Conservation (phyloP, 2,888 invertebrate genomes). For the Drosophila monieri region DNA sequence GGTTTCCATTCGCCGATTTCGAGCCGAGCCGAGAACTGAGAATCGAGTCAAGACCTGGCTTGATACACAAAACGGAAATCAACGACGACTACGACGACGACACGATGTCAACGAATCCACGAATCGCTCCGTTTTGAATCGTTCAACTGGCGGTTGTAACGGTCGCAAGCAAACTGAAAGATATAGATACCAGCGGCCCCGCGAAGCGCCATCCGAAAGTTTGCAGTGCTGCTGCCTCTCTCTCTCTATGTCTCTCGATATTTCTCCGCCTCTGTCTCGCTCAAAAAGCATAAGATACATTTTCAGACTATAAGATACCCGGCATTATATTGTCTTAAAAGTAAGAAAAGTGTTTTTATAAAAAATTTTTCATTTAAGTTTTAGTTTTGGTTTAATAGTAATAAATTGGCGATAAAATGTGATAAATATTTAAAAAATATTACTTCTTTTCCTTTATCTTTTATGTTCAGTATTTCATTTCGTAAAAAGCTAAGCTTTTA, state of each 20-base stretch:
- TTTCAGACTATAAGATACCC: constrained; percentile 21
- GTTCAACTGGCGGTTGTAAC: constrained; percentile 76
- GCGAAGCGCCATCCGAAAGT: constrained; percentile 8
- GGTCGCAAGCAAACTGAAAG: constrained; percentile 79
- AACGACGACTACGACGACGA: constrained; percentile 53
- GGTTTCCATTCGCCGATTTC: constrained; percentile 65
- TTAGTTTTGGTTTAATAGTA: too few species aligned
- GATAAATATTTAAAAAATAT: neutral
- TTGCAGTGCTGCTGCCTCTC: constrained; percentile 17
- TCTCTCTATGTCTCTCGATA: constrained; percentile 9
- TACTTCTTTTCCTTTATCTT: neutral
- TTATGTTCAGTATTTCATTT: neutral
- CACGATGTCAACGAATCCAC: constrained; percentile 39
- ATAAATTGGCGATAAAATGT: too few species aligned
- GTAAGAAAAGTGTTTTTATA: neutral
- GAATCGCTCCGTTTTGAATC: constrained; percentile 48
- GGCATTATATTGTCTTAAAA: neutral
- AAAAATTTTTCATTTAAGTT: too few species aligned
- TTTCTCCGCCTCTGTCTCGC: neutral
- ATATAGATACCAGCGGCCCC: constrained; percentile 36
- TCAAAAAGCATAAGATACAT: constrained; percentile 31
- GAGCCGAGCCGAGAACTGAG: constrained; percentile 17
- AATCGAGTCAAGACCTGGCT: constrained; percentile 35
- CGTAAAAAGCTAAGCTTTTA: too few species aligned
- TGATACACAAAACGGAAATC: constrained; percentile 48